phyloP scores from a whole-genome alignment of 2,888 invertebrate species.

The Yponomeuta cagnagella region DNA sequence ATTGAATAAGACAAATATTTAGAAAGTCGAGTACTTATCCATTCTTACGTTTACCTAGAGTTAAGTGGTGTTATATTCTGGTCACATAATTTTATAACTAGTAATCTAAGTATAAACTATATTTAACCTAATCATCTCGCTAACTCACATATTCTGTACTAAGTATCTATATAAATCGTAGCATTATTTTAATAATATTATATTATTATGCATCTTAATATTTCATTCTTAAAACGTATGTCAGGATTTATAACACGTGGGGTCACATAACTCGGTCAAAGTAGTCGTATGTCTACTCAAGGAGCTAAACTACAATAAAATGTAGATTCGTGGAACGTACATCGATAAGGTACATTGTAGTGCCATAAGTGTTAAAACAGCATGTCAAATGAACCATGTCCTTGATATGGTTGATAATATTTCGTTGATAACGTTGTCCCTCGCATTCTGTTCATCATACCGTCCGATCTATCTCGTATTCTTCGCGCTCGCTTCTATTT shows the following conservation, averaged over 20 bases:
- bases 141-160: slow-evolving; percentile 46
- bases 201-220: slow-evolving; percentile 57
- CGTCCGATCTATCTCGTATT: slow-evolving; percentile 33
- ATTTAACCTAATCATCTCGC: slow-evolving; percentile 38
- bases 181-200: slow-evolving; percentile 46
- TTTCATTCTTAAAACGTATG: slow-evolving; percentile 37
- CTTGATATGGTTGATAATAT: slow-evolving; percentile 27
- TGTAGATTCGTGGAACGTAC: slow-evolving; percentile 43
- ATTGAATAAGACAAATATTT: slow-evolving; percentile 36
- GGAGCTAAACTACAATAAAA: slow-evolving; percentile 47
- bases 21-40: slow-evolving; percentile 41
- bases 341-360: slow-evolving; percentile 24
- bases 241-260: slow-evolving; percentile 22
- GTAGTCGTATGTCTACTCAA: slow-evolving; percentile 51
- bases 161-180: slow-evolving; percentile 40
- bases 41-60: slow-evolving; percentile 40
- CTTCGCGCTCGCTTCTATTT: slow-evolving; percentile 26
- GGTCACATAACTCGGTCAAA: slow-evolving; percentile 53
- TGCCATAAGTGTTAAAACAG: slow-evolving; percentile 17
- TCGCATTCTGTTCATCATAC: slow-evolving; percentile 48
- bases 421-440: slow-evolving; percentile 40
- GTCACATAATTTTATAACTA: slow-evolving; percentile 38
- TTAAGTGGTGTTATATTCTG: slow-evolving; percentile 63
- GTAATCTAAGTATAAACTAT: slow-evolving; percentile 33
- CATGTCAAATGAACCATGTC: slow-evolving; percentile 29